A percentile compares a stretch with the other conserved stretches of the same genome.
These are phyloP conservation scores for Brachypteracias leptosomus DNA, from an alignment of 2,113 vertebrate genomes.

Conservation along the genomic window DNA sequence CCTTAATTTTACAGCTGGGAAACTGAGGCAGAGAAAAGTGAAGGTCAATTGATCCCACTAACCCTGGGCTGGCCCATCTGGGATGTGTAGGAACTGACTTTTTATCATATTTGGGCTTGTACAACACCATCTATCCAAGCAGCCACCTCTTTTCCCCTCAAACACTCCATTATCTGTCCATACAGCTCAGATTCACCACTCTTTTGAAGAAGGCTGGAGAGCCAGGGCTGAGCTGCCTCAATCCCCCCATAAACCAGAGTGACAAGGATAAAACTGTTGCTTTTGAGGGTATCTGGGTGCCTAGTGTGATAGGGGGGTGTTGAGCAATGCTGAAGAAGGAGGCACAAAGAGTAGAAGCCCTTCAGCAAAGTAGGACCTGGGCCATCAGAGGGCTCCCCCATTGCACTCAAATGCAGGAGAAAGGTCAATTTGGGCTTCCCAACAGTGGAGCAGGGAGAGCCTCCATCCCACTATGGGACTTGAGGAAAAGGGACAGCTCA, in stretches of 20 bases:
- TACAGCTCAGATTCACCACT: not conserved
- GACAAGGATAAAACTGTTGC: not conserved
- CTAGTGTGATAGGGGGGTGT: fast-evolving
- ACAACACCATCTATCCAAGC: not conserved
- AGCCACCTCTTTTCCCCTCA: not conserved
- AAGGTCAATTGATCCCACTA: not conserved
- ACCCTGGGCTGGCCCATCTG: not conserved
- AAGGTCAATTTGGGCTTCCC: not conserved
- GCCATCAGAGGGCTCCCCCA: not conserved
- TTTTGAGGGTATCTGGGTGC: not conserved
- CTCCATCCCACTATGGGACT: fast-evolving
- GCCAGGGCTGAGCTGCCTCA: not conserved
- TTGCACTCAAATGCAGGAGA: not conserved
- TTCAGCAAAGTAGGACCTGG: not conserved
- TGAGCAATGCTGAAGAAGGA: not conserved
- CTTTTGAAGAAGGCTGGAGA: not conserved
- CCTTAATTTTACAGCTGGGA: not conserved
- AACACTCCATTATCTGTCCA: not conserved
- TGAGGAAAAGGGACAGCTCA: not conserved
- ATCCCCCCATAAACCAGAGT: not conserved
- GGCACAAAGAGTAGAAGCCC: not conserved
- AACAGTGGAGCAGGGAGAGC: not conserved
- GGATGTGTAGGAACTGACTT: not conserved
- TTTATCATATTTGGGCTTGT: not conserved
- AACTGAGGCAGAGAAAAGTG: not conserved